Percentiles rank a stretch among this genome's conserved stretches.
Evolutionary conservation across 1,140 invertebrate species (phyloP).

Genomic region (Ylistrum balloti): DNA sequence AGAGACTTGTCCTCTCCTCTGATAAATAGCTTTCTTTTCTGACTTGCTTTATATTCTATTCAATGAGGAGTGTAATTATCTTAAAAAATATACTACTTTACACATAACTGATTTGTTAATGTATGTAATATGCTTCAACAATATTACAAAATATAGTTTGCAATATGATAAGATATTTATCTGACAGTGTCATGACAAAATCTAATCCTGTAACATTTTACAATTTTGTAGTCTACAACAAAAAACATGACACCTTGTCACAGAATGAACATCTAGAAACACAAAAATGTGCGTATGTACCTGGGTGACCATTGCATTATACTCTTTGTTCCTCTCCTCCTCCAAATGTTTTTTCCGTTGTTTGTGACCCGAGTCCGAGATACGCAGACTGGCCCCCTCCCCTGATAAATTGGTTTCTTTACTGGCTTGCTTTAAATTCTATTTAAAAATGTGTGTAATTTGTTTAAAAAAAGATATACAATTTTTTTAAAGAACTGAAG

Average conservation of each 20-base stretch:
- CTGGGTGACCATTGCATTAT: constrained; percentile 17
- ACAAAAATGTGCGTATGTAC: not conserved
- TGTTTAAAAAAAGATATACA: too few relatives aligned
- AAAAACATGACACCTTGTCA: not conserved
- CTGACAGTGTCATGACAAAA: too few relatives aligned
- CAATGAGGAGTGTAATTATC: not conserved
- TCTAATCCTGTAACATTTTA: not conserved
- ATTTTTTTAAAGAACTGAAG: too few relatives aligned
- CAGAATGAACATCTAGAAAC: too few relatives aligned
- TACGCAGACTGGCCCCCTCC: not conserved
- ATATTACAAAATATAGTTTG: too few relatives aligned
- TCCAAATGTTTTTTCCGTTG: not conserved
- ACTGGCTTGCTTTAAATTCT: not conserved
- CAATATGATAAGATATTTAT: too few relatives aligned
- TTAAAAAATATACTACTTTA: too few relatives aligned
- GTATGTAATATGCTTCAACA: too few relatives aligned
- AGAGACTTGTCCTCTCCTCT: not conserved
- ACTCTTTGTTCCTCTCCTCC: constrained; percentile 25
- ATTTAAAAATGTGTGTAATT: not conserved
- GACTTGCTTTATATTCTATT: not conserved
- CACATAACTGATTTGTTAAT: too few relatives aligned
- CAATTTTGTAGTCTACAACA: too few relatives aligned
- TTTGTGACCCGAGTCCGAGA: constrained; percentile 16
- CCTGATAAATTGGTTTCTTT: not conserved
- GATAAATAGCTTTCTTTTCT: not conserved